Percentiles rank a stretch among this genome's conserved stretches.
Conservation (phyloP, 2,888 invertebrate genomes). For the Rotaria socialis region DNA sequence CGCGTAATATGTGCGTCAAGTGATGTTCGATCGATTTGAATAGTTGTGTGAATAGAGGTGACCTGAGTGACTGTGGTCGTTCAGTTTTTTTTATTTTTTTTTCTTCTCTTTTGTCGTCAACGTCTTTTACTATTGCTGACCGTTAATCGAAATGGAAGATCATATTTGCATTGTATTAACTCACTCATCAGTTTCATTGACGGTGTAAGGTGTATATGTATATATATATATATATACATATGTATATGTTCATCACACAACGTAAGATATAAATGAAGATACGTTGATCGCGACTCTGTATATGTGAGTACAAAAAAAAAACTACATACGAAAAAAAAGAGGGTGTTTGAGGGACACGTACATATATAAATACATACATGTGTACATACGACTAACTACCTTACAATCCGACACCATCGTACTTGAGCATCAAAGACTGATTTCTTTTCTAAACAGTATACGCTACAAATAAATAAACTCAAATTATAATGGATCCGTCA, state of each 20-base stretch:
- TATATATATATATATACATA: neutral
- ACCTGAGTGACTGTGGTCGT: conserved; percentile 1
- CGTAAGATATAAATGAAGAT: conserved; percentile 24
- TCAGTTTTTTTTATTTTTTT: neutral
- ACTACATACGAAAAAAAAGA: neutral
- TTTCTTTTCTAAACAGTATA: neutral
- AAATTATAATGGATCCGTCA: conserved; percentile 42
- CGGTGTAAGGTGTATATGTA: conserved; percentile 9
- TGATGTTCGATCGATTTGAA: conserved; percentile 23
- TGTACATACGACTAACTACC: neutral
- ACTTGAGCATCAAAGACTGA: neutral
- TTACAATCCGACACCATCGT: conserved; percentile 24
- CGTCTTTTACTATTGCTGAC: conserved; percentile 22
- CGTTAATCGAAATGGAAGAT: conserved; percentile 32
- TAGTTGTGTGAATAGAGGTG: conserved; percentile 27
- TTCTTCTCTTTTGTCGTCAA: neutral
- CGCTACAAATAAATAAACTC: neutral
- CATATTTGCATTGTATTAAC: conserved; percentile 32
- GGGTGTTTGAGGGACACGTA: neutral
- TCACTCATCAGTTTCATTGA: conserved; percentile 23
- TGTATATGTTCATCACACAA: neutral
- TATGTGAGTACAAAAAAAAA: conserved; percentile 5
- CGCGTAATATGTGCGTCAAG: conserved; percentile 11
- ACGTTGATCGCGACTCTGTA: neutral
- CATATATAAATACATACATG: neutral